phyloP scores from a whole-genome alignment of 2,888 invertebrate species.

The Andrena dorsata region DNA sequence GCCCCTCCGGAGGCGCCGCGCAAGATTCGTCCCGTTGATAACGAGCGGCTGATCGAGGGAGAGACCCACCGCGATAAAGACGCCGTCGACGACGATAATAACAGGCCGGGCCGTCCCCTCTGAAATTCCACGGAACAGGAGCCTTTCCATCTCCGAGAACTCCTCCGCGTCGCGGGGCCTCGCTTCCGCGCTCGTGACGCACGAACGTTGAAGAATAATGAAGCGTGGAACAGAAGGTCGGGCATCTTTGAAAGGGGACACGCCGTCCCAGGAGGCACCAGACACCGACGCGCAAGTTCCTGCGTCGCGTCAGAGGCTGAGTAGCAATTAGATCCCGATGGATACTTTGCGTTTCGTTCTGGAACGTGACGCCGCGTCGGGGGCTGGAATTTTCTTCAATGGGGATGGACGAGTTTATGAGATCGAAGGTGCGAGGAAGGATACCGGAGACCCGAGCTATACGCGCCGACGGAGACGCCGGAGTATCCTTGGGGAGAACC shows the following conservation, averaged over 20 bases:
- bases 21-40: slow-evolving; percentile 49
- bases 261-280: slow-evolving; percentile 6
- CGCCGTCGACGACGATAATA: slow-evolving; percentile 56
- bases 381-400: too few relatives aligned
- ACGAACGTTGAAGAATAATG: slow-evolving; percentile 38
- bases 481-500: too few relatives aligned
- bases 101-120: neutral
- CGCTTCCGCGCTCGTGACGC: neutral
- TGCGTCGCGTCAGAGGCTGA: neutral
- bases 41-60: slow-evolving; percentile 16
- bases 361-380: neutral
- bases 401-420: too few relatives aligned
- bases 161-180: neutral
- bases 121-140: slow-evolving; percentile 6
- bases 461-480: too few relatives aligned
- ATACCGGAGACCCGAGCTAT: too few relatives aligned
- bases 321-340: slow-evolving; percentile 35
- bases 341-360: neutral
- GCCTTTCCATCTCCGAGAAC: neutral
- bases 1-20: slow-evolving; percentile 28
- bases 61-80: slow-evolving; percentile 28
- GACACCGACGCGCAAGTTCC: slow-evolving; percentile 30
- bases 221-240: slow-evolving; percentile 27
- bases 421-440: too few relatives aligned
- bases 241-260: slow-evolving; percentile 39